Percentiles rank a stretch among this genome's conserved stretches.
These are phyloP conservation scores for Scelioninae gen. 2 DNA, from an alignment of 2,888 invertebrate species.

Conservation along the genomic window DNA sequence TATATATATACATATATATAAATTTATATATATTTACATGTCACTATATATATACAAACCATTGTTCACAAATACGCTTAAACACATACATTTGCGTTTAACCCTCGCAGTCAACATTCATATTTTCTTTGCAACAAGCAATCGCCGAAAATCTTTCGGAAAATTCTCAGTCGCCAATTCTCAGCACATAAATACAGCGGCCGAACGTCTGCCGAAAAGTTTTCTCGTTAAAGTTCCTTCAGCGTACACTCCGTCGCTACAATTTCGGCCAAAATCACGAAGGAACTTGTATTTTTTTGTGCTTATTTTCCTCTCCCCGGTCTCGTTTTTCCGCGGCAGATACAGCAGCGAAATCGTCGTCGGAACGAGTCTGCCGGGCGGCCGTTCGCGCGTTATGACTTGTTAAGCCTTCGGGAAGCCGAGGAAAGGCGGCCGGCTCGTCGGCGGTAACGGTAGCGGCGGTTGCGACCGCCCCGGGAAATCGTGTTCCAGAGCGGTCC, in stretches of 20 bases:
- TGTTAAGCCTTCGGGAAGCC: constrained; percentile 41
- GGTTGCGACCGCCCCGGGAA: constrained; percentile 60
- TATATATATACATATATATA: too few relatives aligned
- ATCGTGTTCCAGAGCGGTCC: constrained; percentile 66
- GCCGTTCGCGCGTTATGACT: constrained; percentile 39
- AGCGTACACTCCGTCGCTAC: neutral
- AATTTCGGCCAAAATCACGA: constrained; percentile 7
- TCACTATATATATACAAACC: too few relatives aligned
- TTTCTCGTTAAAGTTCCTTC: constrained; percentile 12
- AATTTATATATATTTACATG: too few relatives aligned
- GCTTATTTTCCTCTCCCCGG: neutral
- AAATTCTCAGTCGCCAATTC: too few relatives aligned
- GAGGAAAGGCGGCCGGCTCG: constrained; percentile 7
- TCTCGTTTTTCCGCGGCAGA: too few relatives aligned
- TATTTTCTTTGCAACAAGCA: too few relatives aligned
- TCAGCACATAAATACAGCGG: neutral
- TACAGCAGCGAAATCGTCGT: constrained; percentile 42
- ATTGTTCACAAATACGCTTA: too few relatives aligned
- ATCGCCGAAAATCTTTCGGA: too few relatives aligned
- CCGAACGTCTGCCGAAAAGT: neutral
- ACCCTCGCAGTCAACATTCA: too few relatives aligned
- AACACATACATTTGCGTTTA: too few relatives aligned
- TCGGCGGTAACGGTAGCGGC: constrained; percentile 28
- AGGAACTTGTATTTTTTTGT: too few relatives aligned
- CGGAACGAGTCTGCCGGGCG: constrained; percentile 30